Evolutionary conservation across 2,113 vertebrate genomes (phyloP).

Genomic region (Forbesichthys agassizii): DNA sequence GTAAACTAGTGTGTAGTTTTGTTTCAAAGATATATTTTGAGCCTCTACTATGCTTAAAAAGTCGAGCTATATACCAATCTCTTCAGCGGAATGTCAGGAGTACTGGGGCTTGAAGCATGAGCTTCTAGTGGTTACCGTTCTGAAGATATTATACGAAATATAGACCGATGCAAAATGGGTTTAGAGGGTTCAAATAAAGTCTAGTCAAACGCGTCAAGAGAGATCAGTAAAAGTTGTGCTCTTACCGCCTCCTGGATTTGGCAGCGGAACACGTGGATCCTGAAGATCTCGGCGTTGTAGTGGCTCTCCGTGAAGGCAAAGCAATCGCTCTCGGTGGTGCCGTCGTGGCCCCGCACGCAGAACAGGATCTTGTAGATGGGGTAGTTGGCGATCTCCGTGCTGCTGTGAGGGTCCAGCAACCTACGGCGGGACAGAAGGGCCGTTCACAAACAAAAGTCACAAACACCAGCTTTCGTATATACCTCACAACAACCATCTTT

Average conservation of each 20-base stretch:
- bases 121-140: no score
- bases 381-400: conserved; percentile 95
- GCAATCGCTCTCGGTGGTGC: conserved; percentile 95
- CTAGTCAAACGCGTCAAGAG: background rate
- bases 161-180: no score
- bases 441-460: background rate
- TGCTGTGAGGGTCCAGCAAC: conserved; percentile 91
- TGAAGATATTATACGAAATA: no score
- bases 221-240: conserved; percentile 44
- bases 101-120: no score
- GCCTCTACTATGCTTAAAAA: no score
- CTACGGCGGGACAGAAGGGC: conserved; percentile 61
- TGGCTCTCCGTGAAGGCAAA: conserved; percentile 99
- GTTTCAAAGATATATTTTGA: no score
- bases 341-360: conserved; percentile 95
- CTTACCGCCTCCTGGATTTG: conserved; percentile 98
- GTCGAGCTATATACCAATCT: no score
- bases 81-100: no score
- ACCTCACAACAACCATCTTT: no score
- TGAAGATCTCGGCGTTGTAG: conserved; percentile 97
- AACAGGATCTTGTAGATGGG: conserved; percentile 99
- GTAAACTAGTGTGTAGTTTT: no score
- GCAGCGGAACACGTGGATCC: conserved; percentile 98
- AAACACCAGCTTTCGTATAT: background rate
- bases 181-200: no score